Evolutionary conservation across 2,113 vertebrate species (phyloP), one percentile per base, ranked within the genome.

Genomic region (Brienomyrus longianalis): DNA sequence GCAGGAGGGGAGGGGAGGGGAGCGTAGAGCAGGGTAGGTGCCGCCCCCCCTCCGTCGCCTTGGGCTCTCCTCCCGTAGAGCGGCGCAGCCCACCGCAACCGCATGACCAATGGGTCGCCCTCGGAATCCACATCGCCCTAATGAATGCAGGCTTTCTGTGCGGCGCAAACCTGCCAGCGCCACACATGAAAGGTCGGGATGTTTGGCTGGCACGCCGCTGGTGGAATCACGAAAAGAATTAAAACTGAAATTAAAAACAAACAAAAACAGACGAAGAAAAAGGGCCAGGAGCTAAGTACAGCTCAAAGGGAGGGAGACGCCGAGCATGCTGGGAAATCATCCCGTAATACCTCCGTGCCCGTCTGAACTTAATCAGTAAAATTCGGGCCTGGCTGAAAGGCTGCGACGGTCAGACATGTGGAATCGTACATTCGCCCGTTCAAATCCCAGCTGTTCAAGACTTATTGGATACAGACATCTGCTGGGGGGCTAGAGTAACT

Each of bases 51-150:
- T 17, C 80, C 1, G 47, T 15, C 70, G 35, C 70, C 70, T 39
- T 19, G 39, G 80, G 85, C n/a, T 56, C 85, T 8, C 31, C 51
- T 86, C 85, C 51, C 47, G 31, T 27, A 21, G n/a, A 21, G 19
- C 8, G 31, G 10, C 13, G 47, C 27, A 7, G 50, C 13, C 84
- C 27, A 15, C 51, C 48, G 7, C 48, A 2, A 86, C 85, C 85
- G 50, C 85, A 39, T 87, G 51, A 87, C 85, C 85, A 87, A 54
- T 54, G 85, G 85, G 50, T 35, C 85, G 19, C 51, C 83, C 85
- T 56, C 51, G 8, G 50, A 87, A 35, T 87, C n/a, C 85, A 19
- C 31, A 43, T 35, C 27, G 27, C 17, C 2, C 3, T 19, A 54
- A 54, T 35, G 50, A 87, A 87, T 54, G 51, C n/a, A 21, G 51